Percentiles rank a stretch among this genome's conserved stretches.
Evolutionary conservation across 2,797 vertebrate genomes (phyloP).

Genomic region (Dermochelys coriacea): DNA sequence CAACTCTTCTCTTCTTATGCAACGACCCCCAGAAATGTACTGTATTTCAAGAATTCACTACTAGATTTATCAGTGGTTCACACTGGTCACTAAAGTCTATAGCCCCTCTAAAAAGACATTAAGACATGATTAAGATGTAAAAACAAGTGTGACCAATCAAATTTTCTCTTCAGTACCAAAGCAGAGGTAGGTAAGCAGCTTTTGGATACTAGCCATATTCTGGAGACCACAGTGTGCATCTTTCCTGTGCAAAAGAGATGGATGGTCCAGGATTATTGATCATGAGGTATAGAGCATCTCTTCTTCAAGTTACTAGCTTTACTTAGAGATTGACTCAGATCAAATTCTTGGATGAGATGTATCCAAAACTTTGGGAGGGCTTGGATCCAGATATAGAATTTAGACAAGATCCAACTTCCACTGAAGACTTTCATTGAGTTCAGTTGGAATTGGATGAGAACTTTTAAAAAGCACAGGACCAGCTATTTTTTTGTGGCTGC

Average conservation of each 20-base stretch:
- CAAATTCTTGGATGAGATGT: conserved; percentile 40
- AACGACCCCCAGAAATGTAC: rapidly evolving
- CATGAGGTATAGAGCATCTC: neutral
- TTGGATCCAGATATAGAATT: conserved; percentile 58
- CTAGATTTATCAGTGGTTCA: neutral
- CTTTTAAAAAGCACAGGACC: no score
- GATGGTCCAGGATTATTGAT: neutral
- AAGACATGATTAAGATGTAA: no score
- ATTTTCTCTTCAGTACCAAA: neutral
- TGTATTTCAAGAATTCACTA: no score
- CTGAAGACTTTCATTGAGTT: conserved; percentile 38
- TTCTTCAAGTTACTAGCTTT: conserved; percentile 23
- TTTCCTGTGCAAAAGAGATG: neutral
- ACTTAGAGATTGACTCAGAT: conserved; percentile 53
- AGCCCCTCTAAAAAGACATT: no score
- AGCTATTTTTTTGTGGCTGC: no score
- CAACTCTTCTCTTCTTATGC: neutral
- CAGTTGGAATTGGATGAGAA: conserved; percentile 26
- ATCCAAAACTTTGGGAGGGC: conserved; percentile 16
- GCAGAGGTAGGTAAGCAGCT: neutral
- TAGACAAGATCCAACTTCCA: conserved; percentile 54
- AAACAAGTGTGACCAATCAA: no score
- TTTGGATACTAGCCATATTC: neutral
- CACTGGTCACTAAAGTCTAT: neutral
- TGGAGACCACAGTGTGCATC: neutral